Evolutionary conservation across 2,888 invertebrate genomes (phyloP).

Genomic region (Dicyrtomina minuta): DNA sequence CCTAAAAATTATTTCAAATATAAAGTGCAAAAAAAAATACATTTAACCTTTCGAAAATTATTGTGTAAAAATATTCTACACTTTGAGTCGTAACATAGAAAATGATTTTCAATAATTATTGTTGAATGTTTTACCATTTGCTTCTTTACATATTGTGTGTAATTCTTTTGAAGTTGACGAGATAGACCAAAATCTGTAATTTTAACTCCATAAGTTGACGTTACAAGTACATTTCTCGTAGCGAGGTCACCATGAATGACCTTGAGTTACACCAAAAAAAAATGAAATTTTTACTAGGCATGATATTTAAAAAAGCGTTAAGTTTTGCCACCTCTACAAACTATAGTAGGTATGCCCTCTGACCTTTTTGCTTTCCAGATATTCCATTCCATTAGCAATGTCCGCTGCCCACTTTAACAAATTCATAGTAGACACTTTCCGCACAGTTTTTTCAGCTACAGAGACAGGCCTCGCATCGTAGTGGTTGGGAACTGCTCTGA

Average conservation of each 20-base stretch:
- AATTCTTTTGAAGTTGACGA: background rate
- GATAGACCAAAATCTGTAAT: slow-evolving; percentile 13
- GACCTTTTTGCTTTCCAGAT: slow-evolving; percentile 3
- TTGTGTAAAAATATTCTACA: too few species aligned
- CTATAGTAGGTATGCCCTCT: too few species aligned
- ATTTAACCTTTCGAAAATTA: too few species aligned
- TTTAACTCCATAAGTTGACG: background rate
- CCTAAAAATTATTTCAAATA: too few species aligned
- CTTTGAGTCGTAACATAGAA: too few species aligned
- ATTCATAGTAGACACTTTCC: background rate
- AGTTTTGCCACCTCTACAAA: background rate
- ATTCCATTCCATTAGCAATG: background rate
- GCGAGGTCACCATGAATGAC: slow-evolving; percentile 5
- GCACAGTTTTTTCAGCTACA: background rate
- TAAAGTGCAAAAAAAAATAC: too few species aligned
- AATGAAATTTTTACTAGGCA: too few species aligned
- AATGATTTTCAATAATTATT: too few species aligned
- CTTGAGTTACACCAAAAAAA: background rate
- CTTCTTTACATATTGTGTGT: background rate
- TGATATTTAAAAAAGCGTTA: background rate
- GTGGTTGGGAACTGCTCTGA: too few species aligned
- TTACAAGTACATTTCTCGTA: background rate
- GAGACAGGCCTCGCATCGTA: too few species aligned
- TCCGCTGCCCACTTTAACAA: background rate
- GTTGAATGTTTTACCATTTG: too few species aligned